Base-by-base conservation (phyloP, 2,888 invertebrate species). In the Trichogramma evanescens region DNA sequence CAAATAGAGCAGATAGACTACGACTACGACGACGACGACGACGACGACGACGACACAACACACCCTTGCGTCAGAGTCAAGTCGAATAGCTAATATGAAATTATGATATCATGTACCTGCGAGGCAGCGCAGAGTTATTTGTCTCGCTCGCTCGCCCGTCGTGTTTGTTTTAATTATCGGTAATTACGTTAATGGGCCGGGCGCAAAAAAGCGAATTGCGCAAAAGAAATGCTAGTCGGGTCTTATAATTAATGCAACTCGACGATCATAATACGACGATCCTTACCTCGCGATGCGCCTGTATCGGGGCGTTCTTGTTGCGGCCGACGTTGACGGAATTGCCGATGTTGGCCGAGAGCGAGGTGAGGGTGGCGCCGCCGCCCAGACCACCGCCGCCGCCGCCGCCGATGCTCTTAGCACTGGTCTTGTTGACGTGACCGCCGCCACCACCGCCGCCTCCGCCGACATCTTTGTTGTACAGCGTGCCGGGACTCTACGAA, bases 381-480 rank as follows among this genome's bases (percentile, higher is more conserved):
- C 75, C 76, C 62, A 74, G 74, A 66, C 76, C 75, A 61, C 74
- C 75, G 62, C 75, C 76, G 62, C 74, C 74, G 66, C n/a, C n/a
- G n/a, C 76, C 75, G 64, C 76, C 73, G 68, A 77, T 72, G 62
- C 75, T 73, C 70, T 77, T 77, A 61, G 72, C 75, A 69, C 73
- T 74, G 68, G 74, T 74, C 72, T 77, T 77, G 66, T 75, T 75
- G 70, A 61, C 64, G 67, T 75, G 75, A 65, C 72, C 74, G 66
- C 72, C 72, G 66, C 75, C 73, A 67, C 74, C 74, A 70, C 64
- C 64, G 67, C 76, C 76, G 65, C 72, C 74, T 66, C 72, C 72
- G 66, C 75, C 73, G 67, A 75, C 77, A 77, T 77, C 77, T 71
- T 77, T 77, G 26, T 26, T 26, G 74, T 77, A 76, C 69, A 77